Conservation (phyloP, 2,888 invertebrate genomes). For the Xestia xanthographa region DNA sequence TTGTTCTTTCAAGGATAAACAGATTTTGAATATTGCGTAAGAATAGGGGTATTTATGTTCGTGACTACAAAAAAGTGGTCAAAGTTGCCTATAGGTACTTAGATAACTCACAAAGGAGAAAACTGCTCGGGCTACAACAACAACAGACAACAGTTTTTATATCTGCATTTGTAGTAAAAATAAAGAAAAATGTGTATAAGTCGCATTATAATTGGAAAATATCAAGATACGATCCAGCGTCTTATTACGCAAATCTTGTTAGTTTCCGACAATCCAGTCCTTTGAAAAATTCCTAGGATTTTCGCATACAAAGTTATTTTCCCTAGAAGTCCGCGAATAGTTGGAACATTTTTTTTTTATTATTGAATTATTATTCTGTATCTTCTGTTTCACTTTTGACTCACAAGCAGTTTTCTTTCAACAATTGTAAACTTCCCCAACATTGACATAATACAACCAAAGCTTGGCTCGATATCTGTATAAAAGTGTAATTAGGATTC, state of each 20-base stretch:
- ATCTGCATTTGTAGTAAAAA: neutral
- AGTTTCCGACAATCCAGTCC: neutral
- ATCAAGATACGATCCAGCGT: neutral
- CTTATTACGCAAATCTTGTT: neutral
- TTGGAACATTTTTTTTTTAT: neutral
- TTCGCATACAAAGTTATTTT: neutral
- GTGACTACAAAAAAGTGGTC: no score
- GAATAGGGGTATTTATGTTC: neutral
- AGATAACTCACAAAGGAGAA: neutral
- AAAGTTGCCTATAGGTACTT: neutral
- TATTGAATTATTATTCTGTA: neutral
- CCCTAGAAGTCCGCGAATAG: no score
- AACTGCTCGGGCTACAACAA: neutral
- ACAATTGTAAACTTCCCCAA: neutral
- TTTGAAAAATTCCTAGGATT: neutral
- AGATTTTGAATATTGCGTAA: neutral
- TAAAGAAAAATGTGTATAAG: neutral
- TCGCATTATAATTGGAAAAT: neutral
- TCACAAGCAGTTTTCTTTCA: neutral
- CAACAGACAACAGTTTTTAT: neutral
- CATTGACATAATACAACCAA: neutral
- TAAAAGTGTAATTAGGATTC: slow-evolving; percentile 38
- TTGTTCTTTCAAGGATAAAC: neutral
- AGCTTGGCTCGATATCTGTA: slow-evolving; percentile 16
- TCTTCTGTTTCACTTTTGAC: neutral